Conservation (phyloP, 2,888 invertebrate genomes). For the Drosophila rellima region DNA sequence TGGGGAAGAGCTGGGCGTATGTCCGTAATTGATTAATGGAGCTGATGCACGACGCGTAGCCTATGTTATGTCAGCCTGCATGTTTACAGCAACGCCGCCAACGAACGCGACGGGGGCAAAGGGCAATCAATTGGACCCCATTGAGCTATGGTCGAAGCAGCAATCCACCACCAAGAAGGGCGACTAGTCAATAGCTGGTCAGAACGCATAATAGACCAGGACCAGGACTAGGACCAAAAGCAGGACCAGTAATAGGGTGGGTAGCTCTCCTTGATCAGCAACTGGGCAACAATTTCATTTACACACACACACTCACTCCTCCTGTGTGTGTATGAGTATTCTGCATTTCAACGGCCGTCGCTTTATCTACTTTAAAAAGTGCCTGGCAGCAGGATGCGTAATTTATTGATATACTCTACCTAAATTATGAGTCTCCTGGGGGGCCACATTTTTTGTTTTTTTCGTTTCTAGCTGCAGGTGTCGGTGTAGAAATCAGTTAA, state of each 20-base stretch:
- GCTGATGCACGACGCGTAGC: conserved; percentile 68
- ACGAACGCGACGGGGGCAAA: conserved; percentile 20
- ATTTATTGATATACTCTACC: conserved; percentile 81
- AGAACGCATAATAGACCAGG: conserved; percentile 26
- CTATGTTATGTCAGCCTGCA: conserved; percentile 73
- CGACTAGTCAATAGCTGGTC: conserved; percentile 33
- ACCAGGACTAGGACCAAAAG: neutral
- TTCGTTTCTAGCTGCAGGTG: conserved; percentile 67
- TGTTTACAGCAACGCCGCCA: conserved; percentile 45
- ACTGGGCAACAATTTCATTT: conserved; percentile 42
- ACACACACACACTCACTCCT: conserved; percentile 3
- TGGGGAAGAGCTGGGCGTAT: conserved; percentile 29
- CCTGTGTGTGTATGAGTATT: conserved; percentile 6
- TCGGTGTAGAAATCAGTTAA: conserved; percentile 78
- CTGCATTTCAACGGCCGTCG: conserved; percentile 38
- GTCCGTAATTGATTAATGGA: conserved; percentile 84
- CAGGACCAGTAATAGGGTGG: neutral
- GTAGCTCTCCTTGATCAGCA: conserved; percentile 30
- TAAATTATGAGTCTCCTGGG: conserved; percentile 81
- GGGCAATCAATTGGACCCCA: conserved; percentile 61
- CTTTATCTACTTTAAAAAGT: conserved; percentile 69
- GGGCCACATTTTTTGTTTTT: conserved; percentile 39
- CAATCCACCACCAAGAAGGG: conserved; percentile 35
- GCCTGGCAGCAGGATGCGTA: conserved; percentile 69
- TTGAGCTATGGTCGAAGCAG: conserved; percentile 59